A percentile compares a stretch with the other conserved stretches of the same genome.
Conservation (phyloP, 2,113 vertebrate species). For the Megaceryle maxima region DNA sequence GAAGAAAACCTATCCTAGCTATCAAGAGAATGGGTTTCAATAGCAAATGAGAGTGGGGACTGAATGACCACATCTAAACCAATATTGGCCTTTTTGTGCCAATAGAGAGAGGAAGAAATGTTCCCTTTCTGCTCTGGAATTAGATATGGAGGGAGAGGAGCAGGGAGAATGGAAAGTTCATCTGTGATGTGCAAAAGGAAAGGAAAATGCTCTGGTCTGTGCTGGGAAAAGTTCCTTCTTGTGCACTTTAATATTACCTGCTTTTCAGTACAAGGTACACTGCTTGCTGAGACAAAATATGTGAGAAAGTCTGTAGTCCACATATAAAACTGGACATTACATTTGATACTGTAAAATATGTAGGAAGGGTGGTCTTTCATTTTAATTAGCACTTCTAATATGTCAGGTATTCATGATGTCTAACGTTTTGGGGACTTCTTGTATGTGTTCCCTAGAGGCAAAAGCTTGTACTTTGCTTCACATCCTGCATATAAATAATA, state of each 20-base stretch:
- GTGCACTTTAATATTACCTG: background rate
- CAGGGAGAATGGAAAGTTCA: background rate
- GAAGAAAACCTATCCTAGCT: background rate
- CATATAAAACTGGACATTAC: background rate
- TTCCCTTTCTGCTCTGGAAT: background rate
- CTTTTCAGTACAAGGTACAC: background rate
- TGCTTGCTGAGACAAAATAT: background rate
- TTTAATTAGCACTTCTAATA: background rate
- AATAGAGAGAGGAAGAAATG: background rate
- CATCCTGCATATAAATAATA: background rate
- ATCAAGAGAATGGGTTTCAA: background rate
- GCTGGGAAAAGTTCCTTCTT: background rate
- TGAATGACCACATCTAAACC: background rate
- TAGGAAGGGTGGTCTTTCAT: background rate
- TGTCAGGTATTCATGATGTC: background rate
- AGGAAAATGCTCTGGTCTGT: background rate
- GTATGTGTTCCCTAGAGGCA: background rate
- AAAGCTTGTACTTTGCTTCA: background rate
- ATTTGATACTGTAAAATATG: background rate
- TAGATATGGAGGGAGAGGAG: background rate
- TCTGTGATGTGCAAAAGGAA: background rate
- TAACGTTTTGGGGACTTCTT: background rate
- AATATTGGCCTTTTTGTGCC: rapidly evolving
- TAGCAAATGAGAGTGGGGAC: background rate
- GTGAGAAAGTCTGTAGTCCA: background rate